These are phyloP conservation scores for Apodemus sylvaticus DNA, from an alignment of 2,113 vertebrate species.

Conservation along the genomic window DNA sequence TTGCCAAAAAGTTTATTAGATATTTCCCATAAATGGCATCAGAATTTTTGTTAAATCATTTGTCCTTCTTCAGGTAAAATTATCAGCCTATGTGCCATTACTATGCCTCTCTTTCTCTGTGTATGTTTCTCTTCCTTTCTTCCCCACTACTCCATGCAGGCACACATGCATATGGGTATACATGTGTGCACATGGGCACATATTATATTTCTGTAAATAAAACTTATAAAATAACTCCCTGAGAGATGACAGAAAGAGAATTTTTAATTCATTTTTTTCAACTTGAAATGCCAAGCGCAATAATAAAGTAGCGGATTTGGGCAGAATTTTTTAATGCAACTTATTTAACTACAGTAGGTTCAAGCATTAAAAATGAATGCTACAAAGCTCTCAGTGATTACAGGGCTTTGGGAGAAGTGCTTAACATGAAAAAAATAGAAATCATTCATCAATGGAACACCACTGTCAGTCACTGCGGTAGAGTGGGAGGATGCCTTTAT, in stretches of 20 bases:
- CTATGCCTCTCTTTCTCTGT: not conserved
- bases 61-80: not conserved
- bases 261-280: slow-evolving; percentile 42
- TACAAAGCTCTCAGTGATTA: slow-evolving; percentile 44
- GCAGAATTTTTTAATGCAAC: not conserved
- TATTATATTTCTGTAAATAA: not conserved
- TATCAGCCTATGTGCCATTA: not conserved
- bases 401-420: not conserved
- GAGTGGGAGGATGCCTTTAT: slow-evolving; percentile 21
- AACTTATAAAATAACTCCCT: not conserved
- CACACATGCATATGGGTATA: no score
- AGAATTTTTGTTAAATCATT: no score
- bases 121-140: not conserved
- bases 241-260: not conserved
- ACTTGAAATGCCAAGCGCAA: not conserved
- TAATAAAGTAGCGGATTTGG: not conserved
- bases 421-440: slow-evolving; percentile 57
- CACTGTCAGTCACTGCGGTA: slow-evolving; percentile 8
- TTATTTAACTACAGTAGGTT: not conserved
- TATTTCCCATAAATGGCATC: not conserved
- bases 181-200: not conserved
- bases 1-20: not conserved
- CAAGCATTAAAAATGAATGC: not conserved
- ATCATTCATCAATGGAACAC: slow-evolving; percentile 10
- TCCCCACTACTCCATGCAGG: not conserved